phyloP scores from a whole-genome alignment of 1,140 invertebrate species.

The Melitaea cinxia region DNA sequence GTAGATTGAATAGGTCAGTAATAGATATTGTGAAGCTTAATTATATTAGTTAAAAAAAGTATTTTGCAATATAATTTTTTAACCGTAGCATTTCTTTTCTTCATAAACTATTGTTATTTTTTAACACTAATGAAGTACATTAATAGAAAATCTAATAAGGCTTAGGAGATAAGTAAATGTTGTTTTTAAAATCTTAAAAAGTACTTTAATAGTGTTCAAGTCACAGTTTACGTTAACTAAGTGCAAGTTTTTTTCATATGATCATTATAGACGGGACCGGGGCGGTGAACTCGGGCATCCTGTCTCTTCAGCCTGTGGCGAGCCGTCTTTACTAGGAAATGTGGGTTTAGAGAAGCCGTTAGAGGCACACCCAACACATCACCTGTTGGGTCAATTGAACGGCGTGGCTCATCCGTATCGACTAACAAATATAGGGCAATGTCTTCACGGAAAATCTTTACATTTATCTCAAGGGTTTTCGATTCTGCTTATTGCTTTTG shows the following conservation, averaged over 20 bases:
- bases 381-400: conserved; percentile 57
- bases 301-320: conserved; percentile 61
- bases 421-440: conserved; percentile 16
- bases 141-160: too few relatives aligned
- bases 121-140: too few relatives aligned
- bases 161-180: neutral
- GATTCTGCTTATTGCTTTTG: neutral
- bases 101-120: too few relatives aligned
- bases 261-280: conserved; percentile 43
- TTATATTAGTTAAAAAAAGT: too few relatives aligned
- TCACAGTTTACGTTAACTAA: conserved; percentile 41
- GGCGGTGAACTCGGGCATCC: conserved; percentile 72
- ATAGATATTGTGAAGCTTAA: too few relatives aligned
- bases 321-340: conserved; percentile 68
- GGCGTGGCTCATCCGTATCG: conserved; percentile 35
- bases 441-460: conserved; percentile 7
- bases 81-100: too few relatives aligned
- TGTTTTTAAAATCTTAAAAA: neutral
- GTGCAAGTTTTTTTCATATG: conserved; percentile 60
- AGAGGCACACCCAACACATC: conserved; percentile 57
- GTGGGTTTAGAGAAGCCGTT: conserved; percentile 72
- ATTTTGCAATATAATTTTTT: too few relatives aligned
- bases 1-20: neutral
- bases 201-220: conserved; percentile 40
- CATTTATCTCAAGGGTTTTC: neutral